phyloP scores from a whole-genome alignment of 1,140 invertebrate species.

The Hesperophylax magnus region DNA sequence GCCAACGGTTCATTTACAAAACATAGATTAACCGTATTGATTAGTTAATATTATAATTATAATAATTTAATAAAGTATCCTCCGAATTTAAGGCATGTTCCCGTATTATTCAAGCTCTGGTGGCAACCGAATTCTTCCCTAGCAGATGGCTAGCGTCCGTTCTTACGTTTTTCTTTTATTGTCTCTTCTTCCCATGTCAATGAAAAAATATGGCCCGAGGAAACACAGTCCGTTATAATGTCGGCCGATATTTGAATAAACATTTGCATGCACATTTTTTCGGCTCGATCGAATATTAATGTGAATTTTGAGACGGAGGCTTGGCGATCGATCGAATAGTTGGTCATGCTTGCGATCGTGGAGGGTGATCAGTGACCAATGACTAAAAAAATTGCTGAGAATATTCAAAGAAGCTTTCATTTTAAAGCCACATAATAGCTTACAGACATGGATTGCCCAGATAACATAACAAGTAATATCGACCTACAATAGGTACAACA shows the following conservation, averaged over 20 bases:
- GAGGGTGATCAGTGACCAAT: too few species aligned
- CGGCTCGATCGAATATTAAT: conserved; percentile 31
- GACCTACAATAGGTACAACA: too few species aligned
- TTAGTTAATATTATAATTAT: background rate
- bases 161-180: conserved; percentile 3
- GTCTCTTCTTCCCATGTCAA: conserved; percentile 24
- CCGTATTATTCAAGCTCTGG: background rate
- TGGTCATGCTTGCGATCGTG: too few species aligned
- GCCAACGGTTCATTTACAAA: background rate
- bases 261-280: conserved; percentile 25
- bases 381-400: too few species aligned
- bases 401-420: too few species aligned
- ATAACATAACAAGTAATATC: too few species aligned
- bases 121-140: background rate
- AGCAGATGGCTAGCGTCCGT: conserved; percentile 3
- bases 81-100: conserved; percentile 4
- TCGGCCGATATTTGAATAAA: conserved; percentile 12
- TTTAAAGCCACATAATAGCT: too few species aligned
- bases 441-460: too few species aligned
- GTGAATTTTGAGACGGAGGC: conserved; percentile 1
- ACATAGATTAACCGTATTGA: background rate
- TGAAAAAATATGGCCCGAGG: conserved; percentile 10
- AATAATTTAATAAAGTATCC: conserved; percentile 17
- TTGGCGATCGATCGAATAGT: background rate
- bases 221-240: conserved; percentile 12